These are phyloP conservation scores for Cinclus mexicanus DNA, from an alignment of 2,113 vertebrate species.

Conservation along the genomic window DNA sequence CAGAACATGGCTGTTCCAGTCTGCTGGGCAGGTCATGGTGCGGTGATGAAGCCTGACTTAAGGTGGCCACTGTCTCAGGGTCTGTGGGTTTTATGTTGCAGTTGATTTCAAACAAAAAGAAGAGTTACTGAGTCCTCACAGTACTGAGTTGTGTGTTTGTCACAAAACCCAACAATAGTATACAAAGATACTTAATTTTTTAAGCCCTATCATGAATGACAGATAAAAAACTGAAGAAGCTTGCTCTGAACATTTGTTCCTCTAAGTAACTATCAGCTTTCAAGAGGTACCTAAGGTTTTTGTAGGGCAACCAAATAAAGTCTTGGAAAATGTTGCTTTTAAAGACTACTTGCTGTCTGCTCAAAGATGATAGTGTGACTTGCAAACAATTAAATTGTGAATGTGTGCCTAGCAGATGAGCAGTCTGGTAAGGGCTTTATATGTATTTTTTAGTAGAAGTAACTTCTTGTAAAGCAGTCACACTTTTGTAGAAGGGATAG, in stretches of 20 bases:
- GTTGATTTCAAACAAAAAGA: slow-evolving; percentile 1
- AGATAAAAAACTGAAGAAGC: not conserved
- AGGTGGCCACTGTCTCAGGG: not conserved
- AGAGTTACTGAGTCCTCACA: not conserved
- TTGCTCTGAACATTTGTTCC: not conserved
- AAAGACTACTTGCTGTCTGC: slow-evolving; percentile 1
- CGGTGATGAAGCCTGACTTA: not conserved
- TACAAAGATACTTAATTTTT: not conserved
- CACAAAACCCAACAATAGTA: not conserved
- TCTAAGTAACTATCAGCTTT: not conserved
- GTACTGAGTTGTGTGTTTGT: not conserved
- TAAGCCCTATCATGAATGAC: not conserved
- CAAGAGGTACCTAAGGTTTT: not conserved
- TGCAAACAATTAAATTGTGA: not conserved
- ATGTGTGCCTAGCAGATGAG: not conserved
- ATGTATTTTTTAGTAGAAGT: fast-evolving
- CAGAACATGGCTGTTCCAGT: not conserved
- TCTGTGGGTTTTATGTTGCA: not conserved
- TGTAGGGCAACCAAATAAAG: not conserved
- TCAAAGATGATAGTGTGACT: not conserved
- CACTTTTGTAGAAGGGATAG: not conserved
- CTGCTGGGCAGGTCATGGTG: not conserved
- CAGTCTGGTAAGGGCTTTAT: not conserved
- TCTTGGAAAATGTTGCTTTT: not conserved
- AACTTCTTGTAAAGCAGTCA: not conserved